Conservation (phyloP, 37 sponge, comb jelly and placozoan genomes). For the Beroe forskalii region DNA sequence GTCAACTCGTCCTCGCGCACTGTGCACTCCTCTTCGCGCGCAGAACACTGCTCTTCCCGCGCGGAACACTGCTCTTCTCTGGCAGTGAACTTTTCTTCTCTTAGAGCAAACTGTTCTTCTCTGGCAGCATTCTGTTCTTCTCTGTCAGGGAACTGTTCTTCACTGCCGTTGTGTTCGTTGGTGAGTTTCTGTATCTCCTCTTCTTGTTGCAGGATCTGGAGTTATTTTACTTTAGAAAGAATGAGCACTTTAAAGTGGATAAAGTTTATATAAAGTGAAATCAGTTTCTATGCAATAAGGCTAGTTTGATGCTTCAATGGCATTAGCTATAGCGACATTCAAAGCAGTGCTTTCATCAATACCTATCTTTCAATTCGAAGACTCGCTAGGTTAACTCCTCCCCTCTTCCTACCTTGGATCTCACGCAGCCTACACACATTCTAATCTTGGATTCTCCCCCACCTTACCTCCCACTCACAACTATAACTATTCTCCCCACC, state of each 20-base stretch:
- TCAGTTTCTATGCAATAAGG: too few relatives aligned
- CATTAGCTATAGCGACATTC: too few relatives aligned
- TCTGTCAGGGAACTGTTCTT: neutral
- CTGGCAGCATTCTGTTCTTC: neutral
- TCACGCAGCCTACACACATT: too few relatives aligned
- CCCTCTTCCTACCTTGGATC: too few relatives aligned
- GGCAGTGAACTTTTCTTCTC: neutral
- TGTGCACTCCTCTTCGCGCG: neutral
- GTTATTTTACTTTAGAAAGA: neutral
- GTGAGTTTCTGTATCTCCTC: neutral
- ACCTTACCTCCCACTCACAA: too few relatives aligned
- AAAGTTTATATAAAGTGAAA: neutral
- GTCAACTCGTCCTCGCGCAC: neutral
- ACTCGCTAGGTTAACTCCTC: too few relatives aligned
- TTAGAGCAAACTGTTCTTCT: neutral
- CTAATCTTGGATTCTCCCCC: too few relatives aligned
- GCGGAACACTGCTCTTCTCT: neutral
- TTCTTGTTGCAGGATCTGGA: conserved; percentile 28
- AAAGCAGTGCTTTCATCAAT: too few relatives aligned
- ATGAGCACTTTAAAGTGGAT: neutral
- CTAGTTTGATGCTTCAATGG: too few relatives aligned
- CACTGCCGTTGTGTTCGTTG: neutral
- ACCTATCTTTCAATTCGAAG: too few relatives aligned
- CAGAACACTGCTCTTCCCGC: neutral
- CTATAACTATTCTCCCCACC: too few relatives aligned